phyloP scores from a whole-genome alignment of 2,797 vertebrate species.

The Carduelis carduelis region DNA sequence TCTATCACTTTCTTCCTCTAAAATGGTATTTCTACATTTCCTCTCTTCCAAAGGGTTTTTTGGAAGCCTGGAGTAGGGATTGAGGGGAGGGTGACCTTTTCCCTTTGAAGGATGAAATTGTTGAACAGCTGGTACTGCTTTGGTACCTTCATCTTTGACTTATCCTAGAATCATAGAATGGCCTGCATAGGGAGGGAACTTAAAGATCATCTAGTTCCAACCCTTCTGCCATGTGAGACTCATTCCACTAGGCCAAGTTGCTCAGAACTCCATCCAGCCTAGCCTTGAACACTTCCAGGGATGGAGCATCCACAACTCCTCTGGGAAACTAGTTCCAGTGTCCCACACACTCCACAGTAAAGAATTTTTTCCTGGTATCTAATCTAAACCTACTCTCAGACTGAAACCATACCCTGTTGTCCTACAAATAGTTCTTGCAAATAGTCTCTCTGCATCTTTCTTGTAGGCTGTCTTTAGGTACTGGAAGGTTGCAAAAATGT shows the following conservation, averaged over 20 bases:
- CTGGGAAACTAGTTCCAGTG: background rate
- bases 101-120: background rate
- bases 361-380: background rate
- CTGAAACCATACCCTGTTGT: rapidly evolving
- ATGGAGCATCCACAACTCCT: background rate
- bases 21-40: background rate
- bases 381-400: background rate
- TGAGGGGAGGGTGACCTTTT: background rate
- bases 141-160: background rate
- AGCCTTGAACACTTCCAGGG: background rate
- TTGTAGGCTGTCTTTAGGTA: background rate
- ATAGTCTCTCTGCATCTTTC: background rate
- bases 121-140: background rate
- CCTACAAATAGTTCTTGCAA: background rate
- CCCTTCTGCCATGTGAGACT: background rate
- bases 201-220: background rate
- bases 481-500: background rate
- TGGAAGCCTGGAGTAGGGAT: background rate
- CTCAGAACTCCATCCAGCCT: background rate
- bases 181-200: background rate
- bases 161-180: background rate
- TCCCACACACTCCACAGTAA: background rate
- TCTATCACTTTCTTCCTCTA: background rate
- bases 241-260: background rate
- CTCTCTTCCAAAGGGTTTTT: background rate